phyloP scores from a whole-genome alignment of 2,888 invertebrate genomes.

The Machimus atricapillus region DNA sequence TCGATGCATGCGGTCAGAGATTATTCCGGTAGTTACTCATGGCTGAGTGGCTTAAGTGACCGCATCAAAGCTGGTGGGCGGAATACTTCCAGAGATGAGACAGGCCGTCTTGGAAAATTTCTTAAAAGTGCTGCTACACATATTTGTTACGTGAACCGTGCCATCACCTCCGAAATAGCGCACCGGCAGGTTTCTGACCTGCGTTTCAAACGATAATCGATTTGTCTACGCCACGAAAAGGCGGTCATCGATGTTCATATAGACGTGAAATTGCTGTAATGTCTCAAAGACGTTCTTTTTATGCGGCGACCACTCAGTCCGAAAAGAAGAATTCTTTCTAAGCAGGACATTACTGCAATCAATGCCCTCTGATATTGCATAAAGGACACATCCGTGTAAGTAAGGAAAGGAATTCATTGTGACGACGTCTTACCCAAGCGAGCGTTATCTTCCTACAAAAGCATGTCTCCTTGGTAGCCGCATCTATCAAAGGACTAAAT shows the following conservation, averaged over 20 bases:
- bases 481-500: conserved; percentile 14
- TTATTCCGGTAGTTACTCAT: conserved; percentile 6
- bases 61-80: neutral
- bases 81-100: neutral
- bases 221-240: conserved; percentile 40
- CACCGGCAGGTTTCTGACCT: conserved; percentile 28
- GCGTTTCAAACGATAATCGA: conserved; percentile 38
- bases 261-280: conserved; percentile 40
- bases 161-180: neutral
- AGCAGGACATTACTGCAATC: conserved; percentile 13
- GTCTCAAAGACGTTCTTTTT: conserved; percentile 37
- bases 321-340: neutral
- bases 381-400: conserved; percentile 7
- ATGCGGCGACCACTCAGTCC: neutral
- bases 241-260: conserved; percentile 37
- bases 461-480: neutral
- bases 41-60: conserved; percentile 29
- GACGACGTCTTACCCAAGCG: neutral
- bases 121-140: neutral
- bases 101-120: neutral
- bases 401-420: conserved; percentile 11
- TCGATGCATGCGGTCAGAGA: conserved; percentile 21
- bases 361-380: conserved; percentile 12
- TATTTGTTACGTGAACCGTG: conserved; percentile 26
- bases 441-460: neutral